Percentiles rank a stretch among this genome's conserved stretches.
Evolutionary conservation across 2,888 invertebrate species (phyloP).

Genomic region (Pterostichus niger): DNA sequence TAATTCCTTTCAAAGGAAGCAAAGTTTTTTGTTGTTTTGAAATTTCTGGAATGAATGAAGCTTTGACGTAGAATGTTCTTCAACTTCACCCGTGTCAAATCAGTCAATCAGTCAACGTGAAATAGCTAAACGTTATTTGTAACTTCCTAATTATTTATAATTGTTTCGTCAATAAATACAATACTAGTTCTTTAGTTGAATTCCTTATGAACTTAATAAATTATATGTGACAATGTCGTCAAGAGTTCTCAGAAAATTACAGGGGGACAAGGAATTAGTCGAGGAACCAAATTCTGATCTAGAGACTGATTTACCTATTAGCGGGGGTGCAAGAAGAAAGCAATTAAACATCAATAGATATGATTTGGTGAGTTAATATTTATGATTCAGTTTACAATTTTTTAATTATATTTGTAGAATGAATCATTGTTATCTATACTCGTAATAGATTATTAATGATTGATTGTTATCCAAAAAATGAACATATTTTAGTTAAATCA

Average conservation of each 20-base stretch:
- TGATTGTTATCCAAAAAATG: background rate
- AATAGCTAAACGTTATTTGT: constrained; percentile 47
- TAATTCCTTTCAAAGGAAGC: too few species aligned
- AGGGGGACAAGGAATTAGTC: constrained; percentile 79
- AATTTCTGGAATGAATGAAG: constrained; percentile 1
- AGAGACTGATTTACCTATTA: constrained; percentile 79
- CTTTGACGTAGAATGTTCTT: constrained; percentile 57
- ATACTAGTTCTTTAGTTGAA: constrained; percentile 7
- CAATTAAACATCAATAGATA: constrained; percentile 84
- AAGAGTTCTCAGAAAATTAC: constrained; percentile 83
- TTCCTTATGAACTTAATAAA: constrained; percentile 9
- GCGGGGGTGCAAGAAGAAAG: constrained; percentile 79
- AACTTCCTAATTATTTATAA: constrained; percentile 54
- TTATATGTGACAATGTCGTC: constrained; percentile 80
- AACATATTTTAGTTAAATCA: constrained; percentile 80
- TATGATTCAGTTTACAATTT: background rate
- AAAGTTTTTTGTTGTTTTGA: background rate
- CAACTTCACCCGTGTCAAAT: constrained; percentile 55
- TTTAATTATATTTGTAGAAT: background rate
- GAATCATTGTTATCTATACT: background rate
- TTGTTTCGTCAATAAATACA: constrained; percentile 29
- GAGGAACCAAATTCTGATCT: constrained; percentile 78
- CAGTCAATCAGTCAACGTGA: constrained; percentile 60
- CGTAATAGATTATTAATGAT: background rate
- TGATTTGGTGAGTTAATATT: constrained; percentile 81